Evolutionary conservation across 1,140 invertebrate species (phyloP).

Genomic region (Himalopsyche phryganea): DNA sequence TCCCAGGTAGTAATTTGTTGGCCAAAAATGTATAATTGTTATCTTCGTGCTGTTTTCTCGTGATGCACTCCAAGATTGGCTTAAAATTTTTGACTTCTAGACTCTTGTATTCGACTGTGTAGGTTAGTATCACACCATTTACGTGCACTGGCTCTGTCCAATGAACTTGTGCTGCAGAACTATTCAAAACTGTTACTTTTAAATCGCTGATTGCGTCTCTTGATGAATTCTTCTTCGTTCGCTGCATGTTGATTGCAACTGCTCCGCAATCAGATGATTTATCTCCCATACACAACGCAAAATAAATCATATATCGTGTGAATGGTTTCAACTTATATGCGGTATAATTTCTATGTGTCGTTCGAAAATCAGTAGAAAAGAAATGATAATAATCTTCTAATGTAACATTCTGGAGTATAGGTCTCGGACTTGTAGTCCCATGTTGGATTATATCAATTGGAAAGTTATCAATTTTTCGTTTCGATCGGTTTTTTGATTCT

Average conservation of each 20-base stretch:
- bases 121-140: conserved; percentile 62
- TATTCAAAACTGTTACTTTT: conserved; percentile 32
- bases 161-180: conserved; percentile 43
- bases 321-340: conserved; percentile 46
- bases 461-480: neutral
- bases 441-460: conserved; percentile 8
- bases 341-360: conserved; percentile 14
- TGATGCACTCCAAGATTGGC: conserved; percentile 44
- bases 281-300: conserved; percentile 50
- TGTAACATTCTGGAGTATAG: conserved; percentile 12
- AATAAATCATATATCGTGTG: conserved; percentile 48
- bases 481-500: neutral
- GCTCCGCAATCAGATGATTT: conserved; percentile 32
- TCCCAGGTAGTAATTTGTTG: conserved; percentile 55
- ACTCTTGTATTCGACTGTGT: conserved; percentile 56
- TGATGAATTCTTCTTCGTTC: conserved; percentile 9
- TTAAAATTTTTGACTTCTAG: conserved; percentile 38
- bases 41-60: conserved; percentile 37
- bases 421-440: neutral
- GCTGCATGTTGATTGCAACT: conserved; percentile 7
- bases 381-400: conserved; percentile 16
- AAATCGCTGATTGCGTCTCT: conserved; percentile 45
- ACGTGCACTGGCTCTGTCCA: conserved; percentile 61
- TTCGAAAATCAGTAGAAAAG: conserved; percentile 14
- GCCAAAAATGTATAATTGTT: conserved; percentile 26